These are phyloP conservation scores for Caenorhabditis briggsae DNA, from an alignment of 1,140 invertebrate species.

Conservation along the genomic window DNA sequence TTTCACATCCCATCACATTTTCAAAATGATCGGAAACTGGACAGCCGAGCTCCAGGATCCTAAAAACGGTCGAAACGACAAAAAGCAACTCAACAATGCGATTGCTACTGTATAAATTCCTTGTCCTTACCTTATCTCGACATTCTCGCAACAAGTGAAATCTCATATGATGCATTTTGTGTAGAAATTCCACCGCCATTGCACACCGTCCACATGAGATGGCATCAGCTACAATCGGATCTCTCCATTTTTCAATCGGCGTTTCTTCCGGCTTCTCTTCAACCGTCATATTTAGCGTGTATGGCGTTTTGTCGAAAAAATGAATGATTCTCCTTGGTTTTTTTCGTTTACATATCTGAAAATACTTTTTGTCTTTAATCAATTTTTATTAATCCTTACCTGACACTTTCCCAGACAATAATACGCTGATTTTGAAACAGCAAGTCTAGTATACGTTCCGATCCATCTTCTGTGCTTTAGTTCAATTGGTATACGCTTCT, in stretches of 20 bases:
- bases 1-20: no score
- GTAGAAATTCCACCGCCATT: conserved; percentile 53
- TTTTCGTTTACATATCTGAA: conserved; percentile 34
- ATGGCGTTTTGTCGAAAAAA: conserved; percentile 58
- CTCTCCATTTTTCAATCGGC: conserved; percentile 37
- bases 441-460: not conserved
- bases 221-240: conserved; percentile 59
- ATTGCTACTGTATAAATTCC: not conserved
- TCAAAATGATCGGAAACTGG: no score
- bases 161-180: conserved; percentile 64
- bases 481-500: conserved; percentile 5
- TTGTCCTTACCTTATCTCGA: conserved; percentile 61
- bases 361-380: no score
- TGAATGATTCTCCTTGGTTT: conserved; percentile 29
- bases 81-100: no score
- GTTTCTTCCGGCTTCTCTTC: not conserved
- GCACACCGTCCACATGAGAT: conserved; percentile 56
- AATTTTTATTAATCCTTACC: conserved; percentile 21
- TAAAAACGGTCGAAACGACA: no score
- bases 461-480: conserved; percentile 6
- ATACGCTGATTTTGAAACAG: conserved; percentile 9
- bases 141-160: conserved; percentile 60
- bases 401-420: conserved; percentile 2
- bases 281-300: conserved; percentile 54
- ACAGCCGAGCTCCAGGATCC: no score